Evolutionary conservation across 2,797 vertebrate species (phyloP).

Genomic region (Lateolabrax maculatus): DNA sequence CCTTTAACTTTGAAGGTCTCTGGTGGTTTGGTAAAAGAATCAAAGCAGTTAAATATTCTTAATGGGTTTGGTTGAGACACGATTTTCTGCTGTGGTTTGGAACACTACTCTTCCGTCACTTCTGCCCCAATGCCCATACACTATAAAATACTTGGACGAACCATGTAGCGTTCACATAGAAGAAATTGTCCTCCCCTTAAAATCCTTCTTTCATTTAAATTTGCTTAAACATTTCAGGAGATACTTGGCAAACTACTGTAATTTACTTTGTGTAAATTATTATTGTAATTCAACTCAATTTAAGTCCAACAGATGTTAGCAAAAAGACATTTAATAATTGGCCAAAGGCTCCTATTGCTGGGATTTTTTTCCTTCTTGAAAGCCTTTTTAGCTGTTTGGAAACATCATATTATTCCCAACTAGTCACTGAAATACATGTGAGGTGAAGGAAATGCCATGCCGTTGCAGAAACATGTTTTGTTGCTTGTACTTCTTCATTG

Average conservation of each 20-base stretch:
- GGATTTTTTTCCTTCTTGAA: not conserved
- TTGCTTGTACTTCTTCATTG: too few species aligned
- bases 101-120: not conserved
- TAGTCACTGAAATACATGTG: not conserved
- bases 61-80: not conserved
- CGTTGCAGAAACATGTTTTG: not conserved
- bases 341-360: rapidly evolving
- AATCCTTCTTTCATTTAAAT: not conserved
- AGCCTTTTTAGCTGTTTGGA: not conserved
- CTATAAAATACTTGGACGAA: not conserved
- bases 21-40: not conserved
- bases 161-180: not conserved
- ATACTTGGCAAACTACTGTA: not conserved
- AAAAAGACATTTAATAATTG: not conserved
- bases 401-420: not conserved
- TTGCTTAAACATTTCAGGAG: not conserved
- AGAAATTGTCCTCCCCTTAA: not conserved
- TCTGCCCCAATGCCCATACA: not conserved
- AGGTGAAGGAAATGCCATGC: not conserved
- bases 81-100: not conserved
- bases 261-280: too few species aligned
- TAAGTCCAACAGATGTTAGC: not conserved
- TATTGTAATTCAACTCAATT: not conserved
- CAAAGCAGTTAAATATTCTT: not conserved
- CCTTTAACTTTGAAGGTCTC: slow-evolving; percentile 10